Evolutionary conservation across 2,113 vertebrate species (phyloP).

Genomic region (Periophthalmodon schlosseri): DNA sequence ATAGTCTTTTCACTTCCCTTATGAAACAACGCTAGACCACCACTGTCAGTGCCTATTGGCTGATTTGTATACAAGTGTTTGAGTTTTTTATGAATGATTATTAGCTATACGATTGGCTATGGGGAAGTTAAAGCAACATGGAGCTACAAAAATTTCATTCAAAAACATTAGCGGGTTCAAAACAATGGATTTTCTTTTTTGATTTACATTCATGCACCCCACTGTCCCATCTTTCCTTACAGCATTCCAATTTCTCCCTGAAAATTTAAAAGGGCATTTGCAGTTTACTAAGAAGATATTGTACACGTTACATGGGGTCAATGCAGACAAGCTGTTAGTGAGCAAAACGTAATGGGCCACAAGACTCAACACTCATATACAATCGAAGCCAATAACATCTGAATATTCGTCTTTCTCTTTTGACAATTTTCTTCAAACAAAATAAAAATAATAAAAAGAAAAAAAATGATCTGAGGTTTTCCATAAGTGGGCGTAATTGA

Average conservation of each 20-base stretch:
- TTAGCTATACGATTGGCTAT: slow-evolving; percentile 2
- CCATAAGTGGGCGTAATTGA: slow-evolving; percentile 62
- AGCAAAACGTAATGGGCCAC: slow-evolving; percentile 24
- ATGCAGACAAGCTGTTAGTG: slow-evolving; percentile 18
- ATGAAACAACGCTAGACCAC: slow-evolving; percentile 68
- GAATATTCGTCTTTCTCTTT: slow-evolving; percentile 44
- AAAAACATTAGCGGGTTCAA: slow-evolving; percentile 37
- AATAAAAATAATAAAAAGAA: slow-evolving; percentile 44
- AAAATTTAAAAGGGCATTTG: neutral
- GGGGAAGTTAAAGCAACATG: slow-evolving; percentile 39
- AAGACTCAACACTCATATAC: slow-evolving; percentile 67
- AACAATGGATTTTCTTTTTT: slow-evolving; percentile 10
- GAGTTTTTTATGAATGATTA: slow-evolving; percentile 43
- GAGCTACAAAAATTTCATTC: slow-evolving; percentile 45
- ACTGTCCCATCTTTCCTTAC: slow-evolving; percentile 20
- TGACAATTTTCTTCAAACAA: slow-evolving; percentile 66
- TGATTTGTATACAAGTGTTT: slow-evolving; percentile 82
- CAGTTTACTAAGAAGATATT: slow-evolving; percentile 7
- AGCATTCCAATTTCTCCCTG: slow-evolving; percentile 10
- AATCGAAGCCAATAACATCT: slow-evolving; percentile 69
- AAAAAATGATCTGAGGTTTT: slow-evolving; percentile 75
- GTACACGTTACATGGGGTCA: slow-evolving; percentile 34
- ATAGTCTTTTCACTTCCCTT: slow-evolving; percentile 74
- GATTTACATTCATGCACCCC: slow-evolving; percentile 63
- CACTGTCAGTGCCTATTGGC: slow-evolving; percentile 68